Percentiles rank a stretch among this genome's conserved stretches.
These are phyloP conservation scores for Entelurus aequoreus DNA, from an alignment of 2,113 vertebrate species.

Conservation along the genomic window DNA sequence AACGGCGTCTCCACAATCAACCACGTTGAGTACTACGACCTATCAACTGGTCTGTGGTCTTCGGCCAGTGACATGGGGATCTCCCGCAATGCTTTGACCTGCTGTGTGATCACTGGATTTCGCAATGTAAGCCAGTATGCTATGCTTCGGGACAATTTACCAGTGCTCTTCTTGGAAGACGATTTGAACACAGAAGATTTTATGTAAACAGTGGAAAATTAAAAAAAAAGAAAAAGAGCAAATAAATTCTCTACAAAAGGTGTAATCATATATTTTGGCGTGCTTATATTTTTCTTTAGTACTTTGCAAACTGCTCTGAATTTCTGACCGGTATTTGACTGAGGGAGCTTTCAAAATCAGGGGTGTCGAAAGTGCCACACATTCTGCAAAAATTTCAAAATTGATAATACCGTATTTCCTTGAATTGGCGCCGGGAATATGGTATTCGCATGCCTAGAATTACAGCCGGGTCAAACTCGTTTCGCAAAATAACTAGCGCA, in stretches of 20 bases:
- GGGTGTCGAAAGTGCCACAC: too few relatives aligned
- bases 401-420: too few relatives aligned
- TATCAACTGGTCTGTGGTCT: constrained; percentile 66
- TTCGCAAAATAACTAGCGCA: too few relatives aligned
- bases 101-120: constrained; percentile 78
- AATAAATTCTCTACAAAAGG: background rate
- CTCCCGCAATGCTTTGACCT: constrained; percentile 77
- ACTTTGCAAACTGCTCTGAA: too few relatives aligned
- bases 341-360: too few relatives aligned
- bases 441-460: too few relatives aligned
- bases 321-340: too few relatives aligned
- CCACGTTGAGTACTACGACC: constrained; percentile 44
- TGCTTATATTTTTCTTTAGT: background rate
- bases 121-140: constrained; percentile 43
- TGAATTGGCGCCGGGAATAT: too few relatives aligned
- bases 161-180: rapidly evolving
- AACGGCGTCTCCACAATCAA: constrained; percentile 27
- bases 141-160: background rate
- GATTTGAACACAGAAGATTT: background rate
- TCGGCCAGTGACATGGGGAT: constrained; percentile 65
- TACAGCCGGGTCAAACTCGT: too few relatives aligned
- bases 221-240: background rate
- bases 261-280: background rate
- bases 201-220: background rate
- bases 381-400: too few relatives aligned